phyloP scores from a whole-genome alignment of 2,888 invertebrate species.

The Eudemis profundana region DNA sequence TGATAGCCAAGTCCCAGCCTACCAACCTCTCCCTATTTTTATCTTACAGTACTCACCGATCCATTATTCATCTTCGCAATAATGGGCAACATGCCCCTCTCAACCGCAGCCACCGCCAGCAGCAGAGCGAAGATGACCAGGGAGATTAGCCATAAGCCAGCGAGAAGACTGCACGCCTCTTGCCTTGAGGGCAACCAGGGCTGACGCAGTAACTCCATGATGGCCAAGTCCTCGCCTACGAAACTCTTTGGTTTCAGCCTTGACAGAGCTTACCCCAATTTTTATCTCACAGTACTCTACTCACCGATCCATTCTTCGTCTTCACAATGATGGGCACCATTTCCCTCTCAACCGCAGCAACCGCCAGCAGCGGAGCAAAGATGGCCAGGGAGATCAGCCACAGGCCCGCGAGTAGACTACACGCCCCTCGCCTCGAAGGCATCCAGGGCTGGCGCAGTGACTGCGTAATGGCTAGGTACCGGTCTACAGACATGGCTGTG shows the following conservation, averaged over 20 bases:
- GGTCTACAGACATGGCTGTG: conserved; percentile 91
- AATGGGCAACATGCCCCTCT: conserved; percentile 69
- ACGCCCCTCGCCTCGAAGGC: conserved; percentile 88
- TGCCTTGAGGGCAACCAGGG: conserved; percentile 88
- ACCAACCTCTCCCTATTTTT: too few species aligned
- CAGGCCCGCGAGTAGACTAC: conserved; percentile 85
- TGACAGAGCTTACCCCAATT: too few species aligned
- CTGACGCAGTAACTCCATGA: conserved; percentile 87
- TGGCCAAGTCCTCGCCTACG: too few species aligned
- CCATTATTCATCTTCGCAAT: conserved; percentile 66
- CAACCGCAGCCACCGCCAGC: conserved; percentile 80
- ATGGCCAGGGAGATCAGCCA: conserved; percentile 88
- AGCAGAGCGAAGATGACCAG: conserved; percentile 88
- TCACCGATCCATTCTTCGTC: conserved; percentile 72
- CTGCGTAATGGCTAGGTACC: conserved; percentile 90
- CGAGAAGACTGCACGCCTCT: conserved; percentile 88
- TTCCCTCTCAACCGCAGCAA: conserved; percentile 76
- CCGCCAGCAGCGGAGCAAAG: conserved; percentile 88
- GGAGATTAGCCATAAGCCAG: conserved; percentile 87
- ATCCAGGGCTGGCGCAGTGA: conserved; percentile 89
- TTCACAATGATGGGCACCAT: conserved; percentile 66
- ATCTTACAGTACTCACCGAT: too few species aligned
- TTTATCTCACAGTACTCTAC: too few species aligned
- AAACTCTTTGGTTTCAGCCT: too few species aligned
- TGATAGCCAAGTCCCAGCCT: too few species aligned